These are phyloP conservation scores for Scaptomyza caliginosa DNA, from an alignment of 2,888 invertebrate species.

Conservation along the genomic window DNA sequence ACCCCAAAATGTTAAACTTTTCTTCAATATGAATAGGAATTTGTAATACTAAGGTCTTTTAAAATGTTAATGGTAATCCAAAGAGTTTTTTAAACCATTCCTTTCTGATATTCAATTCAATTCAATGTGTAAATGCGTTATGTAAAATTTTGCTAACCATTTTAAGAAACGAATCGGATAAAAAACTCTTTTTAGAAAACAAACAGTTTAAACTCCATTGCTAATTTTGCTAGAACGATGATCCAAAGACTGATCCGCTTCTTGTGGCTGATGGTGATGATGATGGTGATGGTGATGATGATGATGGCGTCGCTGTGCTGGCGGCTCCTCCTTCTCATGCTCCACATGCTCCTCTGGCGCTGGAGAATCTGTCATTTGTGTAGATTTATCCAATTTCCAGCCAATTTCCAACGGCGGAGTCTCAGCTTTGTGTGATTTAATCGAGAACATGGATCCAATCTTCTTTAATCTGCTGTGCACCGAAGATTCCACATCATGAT, in stretches of 20 bases:
- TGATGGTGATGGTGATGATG: constrained; percentile 65
- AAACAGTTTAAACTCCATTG: constrained; percentile 44
- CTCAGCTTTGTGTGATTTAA: constrained; percentile 70
- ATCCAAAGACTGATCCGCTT: constrained; percentile 20
- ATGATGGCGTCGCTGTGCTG: constrained; percentile 33
- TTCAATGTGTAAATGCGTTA: constrained; percentile 33
- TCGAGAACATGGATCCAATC: constrained; percentile 82
- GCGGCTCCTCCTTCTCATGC: constrained; percentile 14
- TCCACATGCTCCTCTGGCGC: constrained; percentile 4
- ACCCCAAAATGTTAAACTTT: constrained; percentile 4
- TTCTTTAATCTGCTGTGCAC: constrained; percentile 79
- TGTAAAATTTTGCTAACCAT: neutral
- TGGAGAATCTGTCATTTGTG: constrained; percentile 51
- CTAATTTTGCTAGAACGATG: constrained; percentile 52
- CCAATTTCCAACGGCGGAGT: constrained; percentile 42
- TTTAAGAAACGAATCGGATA: neutral
- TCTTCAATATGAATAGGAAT: neutral
- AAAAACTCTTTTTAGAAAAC: constrained; percentile 6
- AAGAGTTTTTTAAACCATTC: constrained; percentile 6
- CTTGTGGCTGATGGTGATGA: constrained; percentile 42
- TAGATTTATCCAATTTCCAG: constrained; percentile 68
- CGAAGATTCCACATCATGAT: constrained; percentile 66
- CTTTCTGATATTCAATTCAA: neutral
- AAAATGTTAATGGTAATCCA: neutral
- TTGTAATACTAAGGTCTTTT: constrained; percentile 20